These are phyloP conservation scores for Ectropis grisescens DNA, from an alignment of 1,140 invertebrate genomes.

Conservation along the genomic window DNA sequence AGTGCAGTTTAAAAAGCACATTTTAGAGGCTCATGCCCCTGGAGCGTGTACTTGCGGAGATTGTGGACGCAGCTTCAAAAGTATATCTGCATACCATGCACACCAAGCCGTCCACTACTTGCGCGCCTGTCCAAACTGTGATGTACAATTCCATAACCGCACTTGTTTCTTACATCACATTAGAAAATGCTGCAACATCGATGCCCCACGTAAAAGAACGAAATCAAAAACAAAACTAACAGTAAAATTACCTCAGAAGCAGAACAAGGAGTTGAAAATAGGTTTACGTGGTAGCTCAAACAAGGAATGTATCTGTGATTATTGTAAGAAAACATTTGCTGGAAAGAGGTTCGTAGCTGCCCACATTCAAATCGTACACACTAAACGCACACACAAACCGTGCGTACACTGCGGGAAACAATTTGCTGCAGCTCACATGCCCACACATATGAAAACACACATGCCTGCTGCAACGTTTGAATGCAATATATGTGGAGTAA, in stretches of 20 bases:
- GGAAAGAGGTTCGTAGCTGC: slow-evolving; percentile 36
- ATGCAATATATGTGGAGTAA: slow-evolving; percentile 36
- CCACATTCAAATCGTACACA: slow-evolving; percentile 51
- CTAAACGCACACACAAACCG: slow-evolving; percentile 42
- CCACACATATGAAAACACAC: slow-evolving; percentile 40
- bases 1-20: slow-evolving; percentile 21
- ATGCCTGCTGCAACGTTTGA: slow-evolving; percentile 17
- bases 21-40: slow-evolving; percentile 19
- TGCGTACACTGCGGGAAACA: slow-evolving; percentile 45
- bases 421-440: slow-evolving; percentile 42
- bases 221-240: no score
- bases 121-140: slow-evolving; percentile 38
- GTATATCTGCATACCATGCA: slow-evolving; percentile 23
- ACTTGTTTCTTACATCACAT: slow-evolving; percentile 40
- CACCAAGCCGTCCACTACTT: slow-evolving; percentile 27
- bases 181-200: slow-evolving; percentile 32
- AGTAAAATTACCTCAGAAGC: no score
- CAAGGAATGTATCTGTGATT: slow-evolving; percentile 40
- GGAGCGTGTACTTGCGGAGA: slow-evolving; percentile 31
- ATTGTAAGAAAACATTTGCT: slow-evolving; percentile 41
- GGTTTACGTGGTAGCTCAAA: slow-evolving; percentile 31
- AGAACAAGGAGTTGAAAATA: slow-evolving; percentile 27
- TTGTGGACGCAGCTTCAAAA: slow-evolving; percentile 36
- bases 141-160: slow-evolving; percentile 39
- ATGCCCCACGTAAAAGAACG: no score